Evolutionary conservation across 2,888 invertebrate genomes (phyloP).

Genomic region (Rugalucina vietnamica): DNA sequence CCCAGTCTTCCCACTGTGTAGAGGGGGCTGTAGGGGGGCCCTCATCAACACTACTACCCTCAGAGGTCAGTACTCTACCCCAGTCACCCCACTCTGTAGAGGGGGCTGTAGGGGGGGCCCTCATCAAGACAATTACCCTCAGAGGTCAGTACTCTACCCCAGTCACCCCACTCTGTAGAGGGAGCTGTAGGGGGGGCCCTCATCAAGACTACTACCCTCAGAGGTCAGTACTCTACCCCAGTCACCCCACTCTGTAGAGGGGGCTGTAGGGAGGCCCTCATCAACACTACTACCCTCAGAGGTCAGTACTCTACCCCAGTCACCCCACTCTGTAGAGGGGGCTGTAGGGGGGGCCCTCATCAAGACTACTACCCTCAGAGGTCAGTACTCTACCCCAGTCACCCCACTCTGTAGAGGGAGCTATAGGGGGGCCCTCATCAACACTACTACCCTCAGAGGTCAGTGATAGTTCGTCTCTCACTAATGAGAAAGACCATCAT

Average conservation of each 20-base stretch:
- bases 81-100: conserved; percentile 94
- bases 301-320: conserved; percentile 97
- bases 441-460: conserved; percentile 70
- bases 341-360: conserved; percentile 84
- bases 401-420: conserved; percentile 92
- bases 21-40: too few species aligned
- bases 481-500: too few species aligned
- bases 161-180: too few species aligned
- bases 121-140: conserved; percentile 69
- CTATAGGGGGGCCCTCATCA: conserved; percentile 82
- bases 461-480: too few species aligned
- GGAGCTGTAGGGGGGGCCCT: too few species aligned
- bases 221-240: too few species aligned
- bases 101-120: conserved; percentile 86
- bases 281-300: too few species aligned
- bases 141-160: conserved; percentile 56
- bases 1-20: too few species aligned
- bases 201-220: too few species aligned
- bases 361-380: conserved; percentile 70
- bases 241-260: too few species aligned
- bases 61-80: conserved; percentile 89
- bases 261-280: too few species aligned
- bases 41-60: too few species aligned
- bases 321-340: conserved; percentile 92
- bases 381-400: conserved; percentile 92